Percentiles rank a stretch among this genome's conserved stretches.
Evolutionary conservation across 2,888 invertebrate species (phyloP).

Genomic region (Drosophila kuntzei): DNA sequence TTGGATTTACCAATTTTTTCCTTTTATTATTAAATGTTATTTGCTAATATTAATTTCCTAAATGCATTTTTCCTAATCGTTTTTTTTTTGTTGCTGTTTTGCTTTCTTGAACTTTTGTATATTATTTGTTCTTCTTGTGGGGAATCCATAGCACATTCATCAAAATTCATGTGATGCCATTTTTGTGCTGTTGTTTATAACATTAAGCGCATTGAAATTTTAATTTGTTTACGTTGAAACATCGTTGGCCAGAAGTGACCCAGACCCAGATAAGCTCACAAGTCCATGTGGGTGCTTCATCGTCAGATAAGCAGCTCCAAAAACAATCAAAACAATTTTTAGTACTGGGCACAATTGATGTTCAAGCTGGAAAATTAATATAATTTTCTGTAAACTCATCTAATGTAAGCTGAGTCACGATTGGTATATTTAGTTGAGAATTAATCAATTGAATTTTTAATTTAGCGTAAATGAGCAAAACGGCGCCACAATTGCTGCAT

Average conservation of each 20-base stretch:
- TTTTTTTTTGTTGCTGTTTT: too few species aligned
- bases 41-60: too few species aligned
- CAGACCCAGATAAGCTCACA: conserved; percentile 54
- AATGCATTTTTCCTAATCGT: too few species aligned
- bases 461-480: conserved; percentile 48
- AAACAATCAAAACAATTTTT: conserved; percentile 1
- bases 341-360: not conserved
- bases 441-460: conserved; percentile 75
- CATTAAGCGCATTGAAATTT: conserved; percentile 24
- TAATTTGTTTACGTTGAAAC: conserved; percentile 68
- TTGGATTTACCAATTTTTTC: too few species aligned
- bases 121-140: conserved; percentile 2
- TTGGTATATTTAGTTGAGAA: conserved; percentile 35
- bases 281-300: conserved; percentile 62
- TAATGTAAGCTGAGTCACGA: not conserved
- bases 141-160: not conserved
- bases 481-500: conserved; percentile 3
- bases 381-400: not conserved
- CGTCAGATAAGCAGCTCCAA: conserved; percentile 18
- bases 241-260: conserved; percentile 45
- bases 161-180: not conserved
- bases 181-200: not conserved
- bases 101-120: not conserved
- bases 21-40: too few species aligned
- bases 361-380: conserved; percentile 33